Evolutionary conservation across 2,888 invertebrate species (phyloP).

Genomic region (Agrotis clavis): DNA sequence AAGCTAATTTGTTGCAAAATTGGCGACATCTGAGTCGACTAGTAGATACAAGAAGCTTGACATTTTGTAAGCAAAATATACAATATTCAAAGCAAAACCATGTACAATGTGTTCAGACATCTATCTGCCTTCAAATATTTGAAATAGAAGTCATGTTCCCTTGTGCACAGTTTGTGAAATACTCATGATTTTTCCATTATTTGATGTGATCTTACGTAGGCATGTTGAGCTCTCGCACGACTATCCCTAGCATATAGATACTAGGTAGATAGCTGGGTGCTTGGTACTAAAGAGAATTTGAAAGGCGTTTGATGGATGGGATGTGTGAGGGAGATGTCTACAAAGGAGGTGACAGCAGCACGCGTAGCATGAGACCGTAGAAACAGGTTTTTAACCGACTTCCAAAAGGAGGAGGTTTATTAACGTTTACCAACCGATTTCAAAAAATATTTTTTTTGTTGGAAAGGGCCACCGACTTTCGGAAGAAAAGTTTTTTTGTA

Average conservation of each 20-base stretch:
- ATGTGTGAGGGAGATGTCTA: too few species aligned
- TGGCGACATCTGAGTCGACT: too few species aligned
- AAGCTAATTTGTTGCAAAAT: too few species aligned
- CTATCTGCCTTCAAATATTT: slow-evolving; percentile 31
- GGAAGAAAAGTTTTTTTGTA: too few species aligned
- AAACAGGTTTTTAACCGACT: too few species aligned
- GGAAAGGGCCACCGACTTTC: too few species aligned
- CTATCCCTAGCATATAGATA: neutral
- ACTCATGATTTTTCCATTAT: slow-evolving; percentile 60
- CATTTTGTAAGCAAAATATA: neutral
- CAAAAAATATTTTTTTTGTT: too few species aligned
- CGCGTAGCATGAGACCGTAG: too few species aligned
- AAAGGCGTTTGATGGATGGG: slow-evolving; percentile 3
- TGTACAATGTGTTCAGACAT: neutral
- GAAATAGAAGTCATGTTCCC: slow-evolving; percentile 45
- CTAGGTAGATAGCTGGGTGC: neutral
- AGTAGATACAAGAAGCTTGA: neutral
- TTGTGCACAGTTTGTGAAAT: slow-evolving; percentile 41
- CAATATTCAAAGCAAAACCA: slow-evolving; percentile 19
- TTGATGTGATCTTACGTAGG: slow-evolving; percentile 50
- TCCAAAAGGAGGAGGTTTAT: too few species aligned
- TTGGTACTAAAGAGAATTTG: neutral
- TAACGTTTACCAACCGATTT: too few species aligned
- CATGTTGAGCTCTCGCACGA: slow-evolving; percentile 20
- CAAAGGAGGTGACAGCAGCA: too few species aligned